These are phyloP conservation scores for Sciurus vulgaris DNA, from an alignment of 2,797 vertebrate genomes.

Conservation along the genomic window DNA sequence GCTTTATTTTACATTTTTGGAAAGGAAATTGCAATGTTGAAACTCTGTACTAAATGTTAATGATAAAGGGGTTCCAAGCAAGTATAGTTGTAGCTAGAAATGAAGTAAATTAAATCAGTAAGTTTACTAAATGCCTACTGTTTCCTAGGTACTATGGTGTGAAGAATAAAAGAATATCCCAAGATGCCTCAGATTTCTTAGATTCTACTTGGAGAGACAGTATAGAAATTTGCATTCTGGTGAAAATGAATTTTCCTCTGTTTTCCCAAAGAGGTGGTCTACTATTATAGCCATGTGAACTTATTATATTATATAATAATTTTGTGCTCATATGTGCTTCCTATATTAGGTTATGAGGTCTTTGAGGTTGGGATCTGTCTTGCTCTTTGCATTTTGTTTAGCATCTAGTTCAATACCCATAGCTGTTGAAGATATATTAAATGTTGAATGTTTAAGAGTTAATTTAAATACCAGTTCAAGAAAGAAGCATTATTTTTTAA, in stretches of 20 bases:
- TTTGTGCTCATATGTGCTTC: background rate
- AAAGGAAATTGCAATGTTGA: slow-evolving; percentile 62
- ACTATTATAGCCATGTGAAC: background rate
- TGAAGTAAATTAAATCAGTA: background rate
- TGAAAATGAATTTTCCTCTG: background rate
- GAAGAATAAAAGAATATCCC: slow-evolving; percentile 47
- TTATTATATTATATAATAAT: background rate
- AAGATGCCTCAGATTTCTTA: slow-evolving; percentile 23
- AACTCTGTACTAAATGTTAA: slow-evolving; percentile 62
- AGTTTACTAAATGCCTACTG: slow-evolving; percentile 4
- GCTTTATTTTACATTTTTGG: slow-evolving; percentile 34
- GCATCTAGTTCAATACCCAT: background rate
- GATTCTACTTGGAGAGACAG: slow-evolving; percentile 20
- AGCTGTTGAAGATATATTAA: background rate
- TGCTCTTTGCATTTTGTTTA: background rate
- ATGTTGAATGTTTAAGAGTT: background rate
- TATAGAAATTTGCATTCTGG: slow-evolving; percentile 46
- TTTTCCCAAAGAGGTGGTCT: background rate
- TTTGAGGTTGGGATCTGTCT: background rate
- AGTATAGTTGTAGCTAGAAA: slow-evolving; percentile 84
- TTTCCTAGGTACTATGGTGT: background rate
- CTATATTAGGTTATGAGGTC: background rate
- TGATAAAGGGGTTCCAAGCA: slow-evolving; percentile 78
- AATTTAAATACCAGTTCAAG: background rate
- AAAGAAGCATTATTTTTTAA: slow-evolving; percentile 8